Evolutionary conservation across 2,797 vertebrate genomes (phyloP).

Genomic region (Macropodus opercularis): DNA sequence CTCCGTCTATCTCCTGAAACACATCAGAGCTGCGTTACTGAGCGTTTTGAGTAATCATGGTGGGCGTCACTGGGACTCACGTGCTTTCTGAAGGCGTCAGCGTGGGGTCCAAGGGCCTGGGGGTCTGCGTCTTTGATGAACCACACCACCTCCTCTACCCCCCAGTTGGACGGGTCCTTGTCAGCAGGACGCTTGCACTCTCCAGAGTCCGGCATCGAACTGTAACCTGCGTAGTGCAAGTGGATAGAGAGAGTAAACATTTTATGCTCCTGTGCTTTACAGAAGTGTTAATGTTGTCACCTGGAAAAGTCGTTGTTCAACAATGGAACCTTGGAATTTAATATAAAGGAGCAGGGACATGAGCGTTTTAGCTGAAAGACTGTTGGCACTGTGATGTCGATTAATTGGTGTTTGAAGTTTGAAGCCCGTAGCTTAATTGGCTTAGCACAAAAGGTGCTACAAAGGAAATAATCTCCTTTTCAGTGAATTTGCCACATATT

Average conservation of each 20-base stretch:
- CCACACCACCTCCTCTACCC: constrained; percentile 92
- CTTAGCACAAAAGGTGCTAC: too few relatives aligned
- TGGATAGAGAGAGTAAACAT: constrained; percentile 2
- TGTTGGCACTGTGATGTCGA: background rate
- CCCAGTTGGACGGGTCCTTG: constrained; percentile 92
- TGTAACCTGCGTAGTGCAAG: constrained; percentile 80
- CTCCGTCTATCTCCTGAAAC: constrained; percentile 93
- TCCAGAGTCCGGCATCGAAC: constrained; percentile 81
- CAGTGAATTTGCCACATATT: too few relatives aligned
- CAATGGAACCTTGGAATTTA: background rate
- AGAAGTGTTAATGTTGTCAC: background rate
- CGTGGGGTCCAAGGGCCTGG: constrained; percentile 92
- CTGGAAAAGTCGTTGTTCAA: background rate
- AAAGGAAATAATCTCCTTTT: too few relatives aligned
- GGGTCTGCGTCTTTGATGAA: constrained; percentile 97
- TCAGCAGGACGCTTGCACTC: constrained; percentile 81
- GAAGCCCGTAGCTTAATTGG: too few relatives aligned
- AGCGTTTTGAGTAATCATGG: too few relatives aligned
- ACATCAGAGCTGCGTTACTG: constrained; percentile 12
- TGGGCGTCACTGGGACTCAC: constrained; percentile 74
- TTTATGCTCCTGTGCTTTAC: background rate
- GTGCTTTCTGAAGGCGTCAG: constrained; percentile 95
- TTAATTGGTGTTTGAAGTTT: too few relatives aligned
- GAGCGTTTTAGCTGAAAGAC: background rate
- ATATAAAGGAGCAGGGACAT: too few relatives aligned